Percentiles rank a stretch among this genome's conserved stretches.
phyloP scores from a whole-genome alignment of 2,113 vertebrate genomes.

The Antidorcas marsupialis region DNA sequence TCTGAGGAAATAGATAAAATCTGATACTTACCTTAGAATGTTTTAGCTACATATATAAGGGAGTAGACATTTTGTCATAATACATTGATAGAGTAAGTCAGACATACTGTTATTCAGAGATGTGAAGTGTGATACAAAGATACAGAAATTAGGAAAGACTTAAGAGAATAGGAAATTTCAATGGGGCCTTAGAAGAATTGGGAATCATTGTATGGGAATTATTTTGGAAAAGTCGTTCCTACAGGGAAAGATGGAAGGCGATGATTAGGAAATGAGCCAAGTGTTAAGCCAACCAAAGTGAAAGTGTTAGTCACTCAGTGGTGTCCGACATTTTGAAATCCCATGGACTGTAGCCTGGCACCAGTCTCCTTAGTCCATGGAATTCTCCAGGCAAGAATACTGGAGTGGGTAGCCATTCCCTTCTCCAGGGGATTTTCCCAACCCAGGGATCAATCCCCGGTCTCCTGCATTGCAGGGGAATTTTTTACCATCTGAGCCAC shows the following conservation, averaged over 20 bases:
- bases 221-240: neutral
- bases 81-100: neutral
- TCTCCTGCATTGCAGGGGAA: neutral
- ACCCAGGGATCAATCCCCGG: accelerated
- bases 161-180: neutral
- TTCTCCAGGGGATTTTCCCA: neutral
- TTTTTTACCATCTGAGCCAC: neutral
- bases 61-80: neutral
- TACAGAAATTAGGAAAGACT: neutral
- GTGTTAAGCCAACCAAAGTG: neutral
- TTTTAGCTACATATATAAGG: neutral
- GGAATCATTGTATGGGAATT: neutral
- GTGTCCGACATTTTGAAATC: neutral
- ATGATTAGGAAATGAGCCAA: neutral
- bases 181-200: neutral
- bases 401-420: neutral
- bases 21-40: neutral
- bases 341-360: neutral
- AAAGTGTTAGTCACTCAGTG: neutral
- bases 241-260: neutral
- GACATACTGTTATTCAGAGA: neutral
- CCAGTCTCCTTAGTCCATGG: neutral
- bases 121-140: neutral
- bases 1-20: neutral
- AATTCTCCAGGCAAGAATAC: neutral